These are phyloP conservation scores for Misgurnus mizolepis DNA, from an alignment of 2,113 vertebrate species.

Conservation along the genomic window DNA sequence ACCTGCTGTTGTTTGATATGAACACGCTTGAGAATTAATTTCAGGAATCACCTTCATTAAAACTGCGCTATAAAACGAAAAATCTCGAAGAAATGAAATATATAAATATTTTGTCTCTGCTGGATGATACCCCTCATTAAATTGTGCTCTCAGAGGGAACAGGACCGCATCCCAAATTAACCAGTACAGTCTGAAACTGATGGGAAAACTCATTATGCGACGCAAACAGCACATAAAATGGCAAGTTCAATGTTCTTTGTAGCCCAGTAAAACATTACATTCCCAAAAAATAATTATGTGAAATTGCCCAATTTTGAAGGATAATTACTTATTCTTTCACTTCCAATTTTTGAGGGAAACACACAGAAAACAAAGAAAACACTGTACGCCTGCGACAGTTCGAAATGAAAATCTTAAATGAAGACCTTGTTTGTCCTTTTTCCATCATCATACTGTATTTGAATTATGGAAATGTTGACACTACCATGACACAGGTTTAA, in stretches of 20 bases:
- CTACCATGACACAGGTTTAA: background rate
- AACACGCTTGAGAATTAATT: background rate
- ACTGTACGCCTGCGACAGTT: background rate
- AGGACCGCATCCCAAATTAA: conserved; percentile 21
- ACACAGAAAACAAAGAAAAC: conserved; percentile 23
- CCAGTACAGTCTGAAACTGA: conserved; percentile 9
- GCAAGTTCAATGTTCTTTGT: conserved; percentile 40
- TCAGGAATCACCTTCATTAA: background rate
- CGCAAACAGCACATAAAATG: conserved; percentile 33
- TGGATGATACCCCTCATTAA: conserved; percentile 28
- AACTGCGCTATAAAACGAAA: background rate
- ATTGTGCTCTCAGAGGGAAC: conserved; percentile 3
- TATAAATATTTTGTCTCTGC: background rate
- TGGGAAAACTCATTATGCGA: conserved; percentile 31
- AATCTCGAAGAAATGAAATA: background rate
- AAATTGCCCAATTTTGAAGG: conserved; percentile 35
- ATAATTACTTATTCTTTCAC: conserved; percentile 40
- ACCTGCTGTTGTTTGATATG: background rate
- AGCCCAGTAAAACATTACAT: conserved; percentile 31
- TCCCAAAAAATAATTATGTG: conserved; percentile 35
- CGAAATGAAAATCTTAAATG: background rate
- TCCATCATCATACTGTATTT: background rate
- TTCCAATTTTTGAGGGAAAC: conserved; percentile 15
- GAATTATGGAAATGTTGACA: conserved; percentile 19
- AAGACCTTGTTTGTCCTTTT: background rate